phyloP scores from a whole-genome alignment of 1,140 invertebrate genomes.

The Pseudobourletiella spinata region DNA sequence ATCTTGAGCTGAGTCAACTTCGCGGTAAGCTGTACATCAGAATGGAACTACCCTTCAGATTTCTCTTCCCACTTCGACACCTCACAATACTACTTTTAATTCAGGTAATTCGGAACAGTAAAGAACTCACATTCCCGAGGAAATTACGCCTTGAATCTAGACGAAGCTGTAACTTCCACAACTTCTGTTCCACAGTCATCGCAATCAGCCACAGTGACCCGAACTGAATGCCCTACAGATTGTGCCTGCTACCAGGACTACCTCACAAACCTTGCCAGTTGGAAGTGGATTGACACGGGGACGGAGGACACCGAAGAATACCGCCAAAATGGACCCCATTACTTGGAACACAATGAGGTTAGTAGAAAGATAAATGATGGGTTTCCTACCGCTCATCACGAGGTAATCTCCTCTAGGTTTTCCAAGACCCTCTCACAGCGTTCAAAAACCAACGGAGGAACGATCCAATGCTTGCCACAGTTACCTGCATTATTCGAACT shows the following conservation, averaged over 20 bases:
- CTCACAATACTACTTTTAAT: no score
- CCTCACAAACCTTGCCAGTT: slow-evolving; percentile 24
- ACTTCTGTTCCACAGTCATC: no score
- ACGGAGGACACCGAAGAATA: not conserved
- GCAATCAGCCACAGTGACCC: no score
- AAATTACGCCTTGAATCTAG: no score
- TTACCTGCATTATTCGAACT: slow-evolving; percentile 49
- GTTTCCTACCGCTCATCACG: no score
- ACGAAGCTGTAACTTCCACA: no score
- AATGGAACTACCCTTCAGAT: no score
- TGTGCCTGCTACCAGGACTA: slow-evolving; percentile 30
- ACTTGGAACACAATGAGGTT: slow-evolving; percentile 32
- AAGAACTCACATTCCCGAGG: no score
- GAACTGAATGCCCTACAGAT: slow-evolving; percentile 22
- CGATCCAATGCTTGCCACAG: slow-evolving; percentile 42
- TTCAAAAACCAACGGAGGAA: not conserved
- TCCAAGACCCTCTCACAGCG: slow-evolving; percentile 15
- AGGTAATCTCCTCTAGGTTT: slow-evolving; percentile 16
- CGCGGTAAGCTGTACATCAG: no score
- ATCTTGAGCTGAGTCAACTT: no score
- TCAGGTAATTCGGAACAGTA: no score
- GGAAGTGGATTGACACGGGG: slow-evolving; percentile 31
- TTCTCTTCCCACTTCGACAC: no score
- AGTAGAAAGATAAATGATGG: not conserved
- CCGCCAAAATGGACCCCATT: slow-evolving; percentile 17